phyloP scores from a whole-genome alignment of 2,888 invertebrate genomes.

The Mystacides longicornis region DNA sequence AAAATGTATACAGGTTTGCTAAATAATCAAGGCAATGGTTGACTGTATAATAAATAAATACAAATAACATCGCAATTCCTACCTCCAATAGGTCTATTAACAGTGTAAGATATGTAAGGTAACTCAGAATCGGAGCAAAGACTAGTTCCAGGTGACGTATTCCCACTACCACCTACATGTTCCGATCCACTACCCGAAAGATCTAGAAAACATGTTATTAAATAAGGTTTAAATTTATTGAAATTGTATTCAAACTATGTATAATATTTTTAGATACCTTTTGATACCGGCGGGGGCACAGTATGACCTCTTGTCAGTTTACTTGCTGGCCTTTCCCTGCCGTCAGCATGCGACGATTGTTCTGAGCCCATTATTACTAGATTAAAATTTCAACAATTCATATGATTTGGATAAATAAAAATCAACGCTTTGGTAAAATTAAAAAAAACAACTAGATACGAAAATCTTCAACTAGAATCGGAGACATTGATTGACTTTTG shows the following conservation, averaged over 20 bases:
- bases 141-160: constrained; percentile 79
- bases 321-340: constrained; percentile 36
- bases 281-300: constrained; percentile 39
- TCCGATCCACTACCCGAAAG: constrained; percentile 7
- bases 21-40: constrained; percentile 4
- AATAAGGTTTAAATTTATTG: no score
- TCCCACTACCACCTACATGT: constrained; percentile 44
- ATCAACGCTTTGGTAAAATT: neutral
- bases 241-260: neutral
- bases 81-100: constrained; percentile 82
- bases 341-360: constrained; percentile 48
- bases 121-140: constrained; percentile 84
- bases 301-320: constrained; percentile 44
- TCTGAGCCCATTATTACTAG: constrained; percentile 54
- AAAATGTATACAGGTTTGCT: no score
- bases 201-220: constrained; percentile 11
- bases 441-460: neutral
- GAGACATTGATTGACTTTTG: no score
- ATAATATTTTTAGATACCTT: constrained; percentile 9
- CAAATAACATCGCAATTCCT: constrained; percentile 15
- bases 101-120: constrained; percentile 87
- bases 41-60: constrained; percentile 30
- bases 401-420: neutral
- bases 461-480: neutral
- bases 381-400: no score